Conservation (phyloP, 2,113 vertebrate species). For the Malaclemys terrapin region DNA sequence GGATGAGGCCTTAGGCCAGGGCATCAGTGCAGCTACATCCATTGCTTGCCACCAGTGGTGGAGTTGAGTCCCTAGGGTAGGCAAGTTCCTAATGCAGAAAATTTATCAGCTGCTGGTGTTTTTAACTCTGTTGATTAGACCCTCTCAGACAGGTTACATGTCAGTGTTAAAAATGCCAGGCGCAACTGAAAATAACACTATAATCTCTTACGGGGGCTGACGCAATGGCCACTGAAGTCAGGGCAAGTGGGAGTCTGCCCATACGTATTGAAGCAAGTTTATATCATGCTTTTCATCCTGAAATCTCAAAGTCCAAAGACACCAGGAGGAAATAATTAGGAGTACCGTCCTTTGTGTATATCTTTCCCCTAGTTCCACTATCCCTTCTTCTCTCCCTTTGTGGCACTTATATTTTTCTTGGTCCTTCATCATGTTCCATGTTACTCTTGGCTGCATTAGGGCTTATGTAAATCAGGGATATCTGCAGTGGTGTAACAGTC, state of each 20-base stretch:
- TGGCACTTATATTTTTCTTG: rapidly evolving
- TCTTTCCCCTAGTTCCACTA: background rate
- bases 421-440: background rate
- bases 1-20: background rate
- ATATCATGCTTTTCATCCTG: background rate
- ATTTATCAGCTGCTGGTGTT: constrained; percentile 38
- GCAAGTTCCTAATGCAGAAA: background rate
- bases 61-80: background rate
- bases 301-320: background rate
- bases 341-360: background rate
- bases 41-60: background rate
- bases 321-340: background rate
- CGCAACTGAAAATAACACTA: constrained; percentile 22
- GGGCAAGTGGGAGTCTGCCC: background rate
- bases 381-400: background rate
- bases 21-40: background rate
- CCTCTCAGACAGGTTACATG: background rate
- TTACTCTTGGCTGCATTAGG: too few relatives aligned
- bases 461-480: background rate
- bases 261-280: background rate
- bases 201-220: background rate
- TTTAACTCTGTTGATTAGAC: constrained; percentile 59
- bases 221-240: background rate
- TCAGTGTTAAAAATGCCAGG: constrained; percentile 31
- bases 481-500: background rate